These are phyloP conservation scores for Rhabdornis inornatus DNA, from an alignment of 2,113 vertebrate genomes.

Conservation along the genomic window DNA sequence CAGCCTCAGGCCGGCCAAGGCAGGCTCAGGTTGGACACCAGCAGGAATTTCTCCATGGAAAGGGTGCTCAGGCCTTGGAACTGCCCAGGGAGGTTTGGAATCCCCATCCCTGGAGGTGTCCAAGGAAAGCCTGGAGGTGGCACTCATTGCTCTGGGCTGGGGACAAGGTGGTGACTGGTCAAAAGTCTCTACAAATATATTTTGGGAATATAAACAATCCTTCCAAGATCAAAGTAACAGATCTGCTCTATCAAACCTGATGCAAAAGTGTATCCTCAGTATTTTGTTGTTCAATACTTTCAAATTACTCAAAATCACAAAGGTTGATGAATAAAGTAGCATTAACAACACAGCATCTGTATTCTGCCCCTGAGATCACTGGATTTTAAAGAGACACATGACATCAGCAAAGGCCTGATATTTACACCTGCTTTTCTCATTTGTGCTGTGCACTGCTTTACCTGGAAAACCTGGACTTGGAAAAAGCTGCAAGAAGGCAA, in stretches of 20 bases:
- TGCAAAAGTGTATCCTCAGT: not conserved
- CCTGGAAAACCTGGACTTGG: not conserved
- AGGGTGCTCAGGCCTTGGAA: accelerated
- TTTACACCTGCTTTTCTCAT: not conserved
- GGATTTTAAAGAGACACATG: not conserved
- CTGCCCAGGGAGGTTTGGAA: not conserved
- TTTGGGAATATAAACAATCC: not conserved
- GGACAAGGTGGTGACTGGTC: not conserved
- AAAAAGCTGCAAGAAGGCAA: not conserved
- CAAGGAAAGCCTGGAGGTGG: accelerated
- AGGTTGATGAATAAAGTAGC: not conserved
- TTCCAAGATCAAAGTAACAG: not conserved
- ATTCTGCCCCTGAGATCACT: not conserved
- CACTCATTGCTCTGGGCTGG: not conserved
- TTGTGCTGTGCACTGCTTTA: not conserved
- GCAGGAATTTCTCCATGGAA: not conserved
- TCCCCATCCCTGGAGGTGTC: not conserved
- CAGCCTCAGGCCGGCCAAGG: accelerated
- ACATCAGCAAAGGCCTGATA: not conserved
- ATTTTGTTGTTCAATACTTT: not conserved
- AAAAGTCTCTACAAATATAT: not conserved
- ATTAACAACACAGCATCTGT: not conserved
- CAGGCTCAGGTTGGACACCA: accelerated
- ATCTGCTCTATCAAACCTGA: not conserved
- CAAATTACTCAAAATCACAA: not conserved